Evolutionary conservation across 2,888 invertebrate genomes (phyloP), one percentile per base, ranked within the genome.

Genomic region (Stictocephala bisonia): DNA sequence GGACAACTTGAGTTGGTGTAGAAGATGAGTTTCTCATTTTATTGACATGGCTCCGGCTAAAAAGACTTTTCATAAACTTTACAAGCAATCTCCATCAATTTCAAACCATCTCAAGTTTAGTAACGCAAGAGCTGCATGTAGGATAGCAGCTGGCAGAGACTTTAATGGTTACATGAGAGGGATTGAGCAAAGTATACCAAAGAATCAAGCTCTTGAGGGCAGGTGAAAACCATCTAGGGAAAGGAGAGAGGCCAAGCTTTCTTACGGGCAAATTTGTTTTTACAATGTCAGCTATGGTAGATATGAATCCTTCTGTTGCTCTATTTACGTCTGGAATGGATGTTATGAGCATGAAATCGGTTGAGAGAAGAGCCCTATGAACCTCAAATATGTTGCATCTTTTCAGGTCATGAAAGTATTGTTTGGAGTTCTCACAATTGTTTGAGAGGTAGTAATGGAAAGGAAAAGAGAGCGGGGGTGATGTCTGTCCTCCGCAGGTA

Each of bases 181-280:
- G 7, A 9, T 56, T 56, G 18, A 29, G 56, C 2, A 56, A 13
- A 6, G 29, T 4, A 7, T 56, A 29, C 29, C 31, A 29, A 18
- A n/a, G 24, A 2, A 18, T 31, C 13, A 56, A 29, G 4, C 18
- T 29, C 18, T 29, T 56, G 7, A 56, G 26, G 6, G 22, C 31
- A 56, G 29, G 15, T 9, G 56, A 29, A n/a, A 56, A 56, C 56
- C 56, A 56, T 15, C 56, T 56, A 1, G 56, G 56, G 18, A 27
- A 56, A 22, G 31, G 56, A 3, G 56, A 56, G 1, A 29, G 4
- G 1, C 56, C 56, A 9, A 15, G n/a, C 31, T 11, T 56, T 2
- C 31, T 56, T 9, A 56, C 18, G 31, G 56, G 56, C 2, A 31
- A 56, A 15, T 29, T 3, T 3, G 3, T 22, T 15, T 15, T 31